Base-by-base conservation (phyloP, 2,797 vertebrate species). In the Falco berigora region DNA sequence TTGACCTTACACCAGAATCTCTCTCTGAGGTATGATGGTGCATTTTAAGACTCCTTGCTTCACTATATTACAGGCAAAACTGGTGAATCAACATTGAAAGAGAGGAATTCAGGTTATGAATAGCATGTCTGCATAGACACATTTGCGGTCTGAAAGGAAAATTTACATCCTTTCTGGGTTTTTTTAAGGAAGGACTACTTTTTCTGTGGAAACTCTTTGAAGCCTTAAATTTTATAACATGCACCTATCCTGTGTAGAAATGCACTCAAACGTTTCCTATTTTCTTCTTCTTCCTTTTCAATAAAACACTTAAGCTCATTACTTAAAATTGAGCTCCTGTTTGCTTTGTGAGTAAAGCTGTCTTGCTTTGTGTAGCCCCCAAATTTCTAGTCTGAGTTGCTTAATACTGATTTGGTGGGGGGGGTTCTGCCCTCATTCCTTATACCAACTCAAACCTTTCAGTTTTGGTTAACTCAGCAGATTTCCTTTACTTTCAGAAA, bases 341-440 rank as follows among this genome's bases (percentile, higher is more conserved):
- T 20, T 83, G 49, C n/a, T 87, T 69, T 78, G 53, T 63, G n/a
- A 91, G 49, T 75, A 47, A 55, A 38, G 8, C 38, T 81, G 9
- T 46, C 36, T 75, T 68, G 58, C 11, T 87, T 71, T 62, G 10
- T 83, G n/a, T 64, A 61, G 22, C 16, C 40, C 27, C 14, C 13
- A 64, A 16, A 81, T 74, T 73, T 91, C 73, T 53, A 40, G 10
- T 90, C 19, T 44, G 62, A 53, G 3, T 30, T 50, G 9, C 27
- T 83, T 76, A 52, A 30, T 38, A 40, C 8, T 27, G 30, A 34
- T 71, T 50, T 50, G 10, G 1, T 5, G 38, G 38, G 38, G 38
- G 38, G 10, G 0, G 0, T 0, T 9, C 18, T 56, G 34, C 61
- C 36, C 13, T 67, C 10, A 7, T 78, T 92, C 20, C 21, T 44